Base-by-base conservation (phyloP, 2,888 invertebrate genomes). In the Perizoma flavofasciatum region DNA sequence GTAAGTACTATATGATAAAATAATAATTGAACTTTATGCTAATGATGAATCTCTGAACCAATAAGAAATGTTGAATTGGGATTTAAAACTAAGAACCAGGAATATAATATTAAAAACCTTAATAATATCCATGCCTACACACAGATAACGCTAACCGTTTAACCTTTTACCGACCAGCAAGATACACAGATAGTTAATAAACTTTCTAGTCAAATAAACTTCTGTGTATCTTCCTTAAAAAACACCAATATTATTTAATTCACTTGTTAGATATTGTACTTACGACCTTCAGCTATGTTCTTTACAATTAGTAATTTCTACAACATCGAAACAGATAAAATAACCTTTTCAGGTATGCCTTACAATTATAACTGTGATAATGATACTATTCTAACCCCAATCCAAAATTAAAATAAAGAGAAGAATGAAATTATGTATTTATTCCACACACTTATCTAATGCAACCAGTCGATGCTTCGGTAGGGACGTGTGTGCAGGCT, bases 91-190 rank as follows among this genome's bases (percentile, higher is more conserved):
- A 35, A 58, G 32, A 59, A 53, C 43, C 37, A 47, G 44, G 53
- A 59, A 59, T 59, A 57, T 59, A 54, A 37, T 34, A 53, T 45
- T 51, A 55, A 52, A 32, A 8, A 41, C 41, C 8, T 49, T 49
- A 56, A 46, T 45, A 62, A 22, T 22, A 22, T 49, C 45, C 47
- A 49, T 57, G 50, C 40, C 53, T 59, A 61, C n/a, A 41, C 58
- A 62, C 61, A 62, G 62, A 62, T 52, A 62, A 62, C 62, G 62
- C 62, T 62, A 62, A 32, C 5, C 55, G 58, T 62, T 58, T 59
- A 55, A 52, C 58, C 22, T 22, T 22, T 22, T 22, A 22, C 22
- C 22, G 3, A 22, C 1, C 22, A 22, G 22, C 22, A 22, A 22
- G 22, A 22, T 22, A 22, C 22, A 22, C 22, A 22, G 22, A 22